Conservation (phyloP, 2,113 vertebrate genomes). For the Alethe diademata region DNA sequence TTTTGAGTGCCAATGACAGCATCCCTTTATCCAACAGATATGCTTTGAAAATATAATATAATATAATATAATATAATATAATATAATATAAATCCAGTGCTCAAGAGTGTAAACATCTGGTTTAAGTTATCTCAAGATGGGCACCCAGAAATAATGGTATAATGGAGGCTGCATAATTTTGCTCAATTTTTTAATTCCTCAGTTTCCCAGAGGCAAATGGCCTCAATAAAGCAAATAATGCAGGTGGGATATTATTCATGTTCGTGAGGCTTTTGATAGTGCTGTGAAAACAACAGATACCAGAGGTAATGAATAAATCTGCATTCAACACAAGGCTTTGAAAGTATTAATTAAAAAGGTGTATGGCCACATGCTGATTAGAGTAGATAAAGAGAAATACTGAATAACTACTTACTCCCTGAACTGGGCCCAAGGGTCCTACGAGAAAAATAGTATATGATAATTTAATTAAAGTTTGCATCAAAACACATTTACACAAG, state of each 20-base stretch:
- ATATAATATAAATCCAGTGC: neutral
- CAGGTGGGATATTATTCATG: neutral
- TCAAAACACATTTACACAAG: constrained; percentile 35
- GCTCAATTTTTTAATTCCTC: neutral
- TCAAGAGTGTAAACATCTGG: neutral
- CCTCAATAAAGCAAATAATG: neutral
- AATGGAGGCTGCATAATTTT: neutral
- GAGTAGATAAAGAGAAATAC: constrained; percentile 41
- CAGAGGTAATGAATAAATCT: constrained; percentile 14
- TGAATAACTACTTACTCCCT: constrained; percentile 14
- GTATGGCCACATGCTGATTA: constrained; percentile 36
- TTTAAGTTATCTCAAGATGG: neutral
- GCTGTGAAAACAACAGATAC: neutral
- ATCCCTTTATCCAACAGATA: neutral
- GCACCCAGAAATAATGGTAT: neutral
- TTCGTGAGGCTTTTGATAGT: neutral
- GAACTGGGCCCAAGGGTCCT: constrained; percentile 22
- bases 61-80: neutral
- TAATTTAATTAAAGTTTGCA: constrained; percentile 59
- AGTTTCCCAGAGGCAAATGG: neutral
- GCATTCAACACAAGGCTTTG: neutral
- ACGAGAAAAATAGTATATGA: constrained; percentile 49
- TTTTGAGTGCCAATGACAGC: neutral
- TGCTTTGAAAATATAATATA: neutral
- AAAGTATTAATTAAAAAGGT: constrained; percentile 59